Evolutionary conservation across 92 coral and sea anemone genomes (phyloP).

Genomic region (Zoanthus gigantus): DNA sequence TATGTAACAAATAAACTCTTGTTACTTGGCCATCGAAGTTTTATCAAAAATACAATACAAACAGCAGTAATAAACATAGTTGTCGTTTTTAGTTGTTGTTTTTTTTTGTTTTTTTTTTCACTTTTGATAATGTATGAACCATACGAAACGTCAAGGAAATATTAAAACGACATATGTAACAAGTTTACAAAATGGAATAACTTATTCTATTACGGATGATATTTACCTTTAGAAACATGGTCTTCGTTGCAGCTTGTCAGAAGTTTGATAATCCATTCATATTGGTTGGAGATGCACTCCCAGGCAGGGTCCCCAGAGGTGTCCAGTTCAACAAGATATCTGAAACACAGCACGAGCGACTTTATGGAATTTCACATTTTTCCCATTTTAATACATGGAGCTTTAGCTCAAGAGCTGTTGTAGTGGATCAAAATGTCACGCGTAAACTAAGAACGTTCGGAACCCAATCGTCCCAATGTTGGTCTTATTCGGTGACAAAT

Average conservation of each 20-base stretch:
- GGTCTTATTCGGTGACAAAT: no score
- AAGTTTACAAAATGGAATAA: not conserved
- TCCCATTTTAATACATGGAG: not conserved
- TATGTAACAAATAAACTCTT: no score
- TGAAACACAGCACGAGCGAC: constrained; percentile 14
- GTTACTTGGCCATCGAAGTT: no score
- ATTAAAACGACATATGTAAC: no score
- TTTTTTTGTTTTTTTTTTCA: not conserved
- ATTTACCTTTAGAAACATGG: constrained; percentile 89
- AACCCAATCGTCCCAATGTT: not conserved
- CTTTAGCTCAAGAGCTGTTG: no score
- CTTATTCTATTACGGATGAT: not conserved
- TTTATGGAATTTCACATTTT: not conserved
- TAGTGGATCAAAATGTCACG: no score
- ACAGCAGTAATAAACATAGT: no score
- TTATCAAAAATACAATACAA: no score
- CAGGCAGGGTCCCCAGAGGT: constrained; percentile 95
- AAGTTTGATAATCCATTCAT: constrained; percentile 90
- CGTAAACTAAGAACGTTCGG: no score
- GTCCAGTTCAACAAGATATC: constrained; percentile 95
- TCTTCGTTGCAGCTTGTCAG: constrained; percentile 85
- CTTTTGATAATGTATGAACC: not conserved
- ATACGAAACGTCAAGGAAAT: no score
- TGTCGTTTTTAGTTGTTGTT: no score
- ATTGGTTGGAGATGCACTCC: constrained; percentile 92